Conservation (phyloP, 2,113 vertebrate species). For the Peromyscus leucopus region DNA sequence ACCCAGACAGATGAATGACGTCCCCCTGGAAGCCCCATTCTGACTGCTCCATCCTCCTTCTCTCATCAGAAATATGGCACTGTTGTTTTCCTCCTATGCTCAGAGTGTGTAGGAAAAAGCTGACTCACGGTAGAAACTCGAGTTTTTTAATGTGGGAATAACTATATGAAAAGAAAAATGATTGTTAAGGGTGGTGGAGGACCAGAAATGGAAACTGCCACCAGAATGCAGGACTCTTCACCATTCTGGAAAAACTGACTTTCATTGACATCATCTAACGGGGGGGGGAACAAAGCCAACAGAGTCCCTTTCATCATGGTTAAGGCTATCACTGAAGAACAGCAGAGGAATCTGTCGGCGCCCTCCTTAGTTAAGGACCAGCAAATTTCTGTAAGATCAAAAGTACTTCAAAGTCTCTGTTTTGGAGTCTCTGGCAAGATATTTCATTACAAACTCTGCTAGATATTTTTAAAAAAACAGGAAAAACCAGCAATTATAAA, state of each 20-base stretch:
- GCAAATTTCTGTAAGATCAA: neutral
- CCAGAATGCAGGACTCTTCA: neutral
- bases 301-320: neutral
- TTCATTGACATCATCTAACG: conserved; percentile 12
- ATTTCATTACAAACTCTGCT: neutral
- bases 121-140: neutral
- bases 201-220: neutral
- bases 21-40: neutral
- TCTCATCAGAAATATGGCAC: neutral
- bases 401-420: conserved; percentile 59
- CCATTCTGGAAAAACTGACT: neutral
- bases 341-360: neutral
- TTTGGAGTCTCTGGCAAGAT: conserved; percentile 44
- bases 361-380: neutral
- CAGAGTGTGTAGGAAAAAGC: neutral
- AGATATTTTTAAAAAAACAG: conserved; percentile 37
- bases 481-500: conserved; percentile 54
- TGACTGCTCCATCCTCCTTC: neutral
- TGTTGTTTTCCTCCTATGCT: neutral
- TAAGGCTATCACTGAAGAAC: neutral
- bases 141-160: neutral
- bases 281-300: neutral
- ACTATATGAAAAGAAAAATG: neutral
- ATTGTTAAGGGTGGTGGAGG: neutral
- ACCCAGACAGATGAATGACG: too few relatives aligned